Base-by-base conservation (phyloP, 1,140 invertebrate genomes). In the Lethrus apterus region DNA sequence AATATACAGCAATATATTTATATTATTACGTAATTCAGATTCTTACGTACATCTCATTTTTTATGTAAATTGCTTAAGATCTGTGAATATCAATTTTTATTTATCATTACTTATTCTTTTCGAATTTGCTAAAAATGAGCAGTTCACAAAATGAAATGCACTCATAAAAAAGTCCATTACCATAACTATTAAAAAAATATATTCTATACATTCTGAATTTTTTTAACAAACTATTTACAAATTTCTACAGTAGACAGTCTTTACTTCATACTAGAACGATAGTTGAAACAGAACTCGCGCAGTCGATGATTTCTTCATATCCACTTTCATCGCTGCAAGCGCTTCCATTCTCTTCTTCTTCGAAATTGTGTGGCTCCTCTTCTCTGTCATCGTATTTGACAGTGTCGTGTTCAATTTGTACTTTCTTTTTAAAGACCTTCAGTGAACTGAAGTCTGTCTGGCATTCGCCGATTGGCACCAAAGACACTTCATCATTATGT, bases 321-420 rank as follows among this genome's bases (percentile, higher is more conserved):
- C 74, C 74, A 11, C 72, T 74, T 55, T 76, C 74, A 38, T 75
- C 72, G 50, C 71, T 73, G 56, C 72, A 75, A 4, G 73, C 72
- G 61, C 73, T 74, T 48, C 69, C 71, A 46, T 71, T 73, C 47
- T 75, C 72, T 15, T 70, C 71, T 18, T 63, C 61, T 8, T 56
- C 65, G 13, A 3, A 23, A 52, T 67, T 66, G 33, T 62, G 67
- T 4, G 65, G 68, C 42, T 68, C 67, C 1, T 55, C 66, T n/a
- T n/a, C n/a, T n/a, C n/a, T n/a, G n/a, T n/a, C n/a, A n/a, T n/a
- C n/a, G n/a, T 31, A 47, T 17, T 45, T n/a, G n/a, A n/a, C n/a
- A n/a, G n/a, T 24, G 29, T 47, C 34, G 2, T 45, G 21, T 7
- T 31, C 42, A 32, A 9, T 31, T 44, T 44, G 42, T n/a, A 41